These are phyloP conservation scores for Antheraea yamamai DNA, from an alignment of 2,888 invertebrate species.

Conservation along the genomic window DNA sequence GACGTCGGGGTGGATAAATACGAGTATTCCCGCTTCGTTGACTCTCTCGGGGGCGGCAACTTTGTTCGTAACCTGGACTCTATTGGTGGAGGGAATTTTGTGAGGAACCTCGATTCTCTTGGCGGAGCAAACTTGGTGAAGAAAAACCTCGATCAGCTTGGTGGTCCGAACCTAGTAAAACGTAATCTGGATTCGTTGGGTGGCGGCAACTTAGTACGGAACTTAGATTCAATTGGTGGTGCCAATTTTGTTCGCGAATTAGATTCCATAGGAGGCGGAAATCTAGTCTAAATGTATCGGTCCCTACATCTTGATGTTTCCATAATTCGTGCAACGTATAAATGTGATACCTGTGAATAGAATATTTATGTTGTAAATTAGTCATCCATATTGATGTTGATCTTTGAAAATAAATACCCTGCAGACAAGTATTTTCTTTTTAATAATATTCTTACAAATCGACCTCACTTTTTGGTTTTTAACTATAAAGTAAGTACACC, in stretches of 20 bases:
- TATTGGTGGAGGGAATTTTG: slow-evolving; percentile 67
- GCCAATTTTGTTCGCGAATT: slow-evolving; percentile 73
- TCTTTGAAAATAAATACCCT: slow-evolving; percentile 52
- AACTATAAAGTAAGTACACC: slow-evolving; percentile 10
- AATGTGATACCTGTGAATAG: slow-evolving; percentile 53
- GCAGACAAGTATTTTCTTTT: slow-evolving; percentile 36
- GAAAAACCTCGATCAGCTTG: slow-evolving; percentile 69
- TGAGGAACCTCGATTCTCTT: slow-evolving; percentile 65
- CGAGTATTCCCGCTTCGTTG: slow-evolving; percentile 49
- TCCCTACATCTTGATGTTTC: slow-evolving; percentile 30
- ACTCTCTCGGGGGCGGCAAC: slow-evolving; percentile 62
- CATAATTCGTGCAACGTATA: slow-evolving; percentile 44
- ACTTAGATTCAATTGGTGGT: slow-evolving; percentile 76
- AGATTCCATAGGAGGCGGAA: slow-evolving; percentile 66
- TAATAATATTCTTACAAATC: background rate
- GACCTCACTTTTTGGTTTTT: background rate
- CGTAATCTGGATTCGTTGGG: slow-evolving; percentile 70
- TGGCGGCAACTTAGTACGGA: slow-evolving; percentile 70
- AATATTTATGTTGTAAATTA: slow-evolving; percentile 42
- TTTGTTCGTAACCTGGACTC: slow-evolving; percentile 54
- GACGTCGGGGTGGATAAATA: slow-evolving; percentile 45
- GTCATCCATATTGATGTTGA: slow-evolving; percentile 39
- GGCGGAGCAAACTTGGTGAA: slow-evolving; percentile 75
- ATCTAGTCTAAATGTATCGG: slow-evolving; percentile 50
- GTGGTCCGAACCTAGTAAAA: slow-evolving; percentile 70